These are phyloP conservation scores for Cancer borealis DNA, from an alignment of 2,888 invertebrate species.

Conservation along the genomic window DNA sequence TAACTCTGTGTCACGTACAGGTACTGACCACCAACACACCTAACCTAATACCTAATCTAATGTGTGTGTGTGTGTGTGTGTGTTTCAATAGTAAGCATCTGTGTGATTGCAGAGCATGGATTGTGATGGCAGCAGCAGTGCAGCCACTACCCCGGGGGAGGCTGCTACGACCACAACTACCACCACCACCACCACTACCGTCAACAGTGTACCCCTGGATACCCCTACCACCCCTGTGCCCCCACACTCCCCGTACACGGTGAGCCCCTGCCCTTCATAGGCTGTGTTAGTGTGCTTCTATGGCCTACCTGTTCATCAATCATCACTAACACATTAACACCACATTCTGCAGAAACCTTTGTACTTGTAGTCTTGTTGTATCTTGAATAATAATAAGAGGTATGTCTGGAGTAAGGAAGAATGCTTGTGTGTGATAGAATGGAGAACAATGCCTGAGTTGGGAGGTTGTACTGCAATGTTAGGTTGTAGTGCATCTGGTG, in stretches of 20 bases:
- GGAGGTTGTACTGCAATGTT: too few relatives aligned
- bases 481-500: too few relatives aligned
- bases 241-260: slow-evolving; percentile 51
- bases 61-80: background rate
- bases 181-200: slow-evolving; percentile 42
- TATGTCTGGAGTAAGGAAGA: too few relatives aligned
- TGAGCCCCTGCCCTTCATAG: background rate
- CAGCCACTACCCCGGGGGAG: slow-evolving; percentile 57
- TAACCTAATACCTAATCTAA: background rate
- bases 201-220: slow-evolving; percentile 36
- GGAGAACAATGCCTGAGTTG: too few relatives aligned
- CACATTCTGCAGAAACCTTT: background rate
- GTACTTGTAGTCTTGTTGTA: background rate
- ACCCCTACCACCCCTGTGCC: slow-evolving; percentile 53
- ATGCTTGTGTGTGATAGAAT: too few relatives aligned
- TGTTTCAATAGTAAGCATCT: background rate
- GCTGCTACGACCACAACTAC: background rate
- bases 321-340: background rate
- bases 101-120: slow-evolving; percentile 15
- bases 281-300: background rate
- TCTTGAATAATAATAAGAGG: too few relatives aligned
- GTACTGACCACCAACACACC: background rate
- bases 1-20: background rate
- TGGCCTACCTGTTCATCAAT: background rate
- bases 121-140: slow-evolving; percentile 59